A percentile compares a stretch with the other conserved stretches of the same genome.
Evolutionary conservation across 2,888 invertebrate species (phyloP).

Genomic region (Eupithecia subfuscata): DNA sequence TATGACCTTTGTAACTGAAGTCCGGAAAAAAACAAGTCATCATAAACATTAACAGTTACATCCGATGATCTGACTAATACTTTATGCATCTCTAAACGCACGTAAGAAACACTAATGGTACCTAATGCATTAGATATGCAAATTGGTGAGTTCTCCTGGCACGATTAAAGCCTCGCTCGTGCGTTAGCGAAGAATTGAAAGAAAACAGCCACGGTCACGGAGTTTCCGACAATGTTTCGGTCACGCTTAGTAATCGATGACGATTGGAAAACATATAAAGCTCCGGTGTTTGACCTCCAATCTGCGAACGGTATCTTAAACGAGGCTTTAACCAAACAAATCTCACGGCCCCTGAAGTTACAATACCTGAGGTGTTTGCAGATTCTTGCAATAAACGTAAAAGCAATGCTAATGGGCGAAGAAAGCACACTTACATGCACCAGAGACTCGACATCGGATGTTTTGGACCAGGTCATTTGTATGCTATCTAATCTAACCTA

Average conservation of each 20-base stretch:
- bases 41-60: not conserved
- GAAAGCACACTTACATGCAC: not conserved
- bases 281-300: constrained; percentile 36
- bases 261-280: constrained; percentile 41
- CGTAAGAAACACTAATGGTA: constrained; percentile 36
- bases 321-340: constrained; percentile 31
- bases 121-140: constrained; percentile 49
- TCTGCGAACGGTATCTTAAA: constrained; percentile 37
- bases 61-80: constrained; percentile 14
- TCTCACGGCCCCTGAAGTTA: constrained; percentile 38
- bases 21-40: not conserved
- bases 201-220: constrained; percentile 25
- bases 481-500: not conserved
- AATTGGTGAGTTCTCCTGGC: constrained; percentile 41
- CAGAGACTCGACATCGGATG: not conserved
- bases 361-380: constrained; percentile 35
- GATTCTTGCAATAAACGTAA: constrained; percentile 16
- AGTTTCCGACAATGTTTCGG: constrained; percentile 42
- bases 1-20: not conserved
- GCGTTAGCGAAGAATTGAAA: constrained; percentile 30
- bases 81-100: constrained; percentile 4
- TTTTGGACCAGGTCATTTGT: not conserved
- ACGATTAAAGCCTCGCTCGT: constrained; percentile 43
- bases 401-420: constrained; percentile 2
- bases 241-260: constrained; percentile 47